Percentiles rank a stretch among this genome's conserved stretches.
These are phyloP conservation scores for Ennomos fuscantarius DNA, from an alignment of 2,888 invertebrate species.

Conservation along the genomic window DNA sequence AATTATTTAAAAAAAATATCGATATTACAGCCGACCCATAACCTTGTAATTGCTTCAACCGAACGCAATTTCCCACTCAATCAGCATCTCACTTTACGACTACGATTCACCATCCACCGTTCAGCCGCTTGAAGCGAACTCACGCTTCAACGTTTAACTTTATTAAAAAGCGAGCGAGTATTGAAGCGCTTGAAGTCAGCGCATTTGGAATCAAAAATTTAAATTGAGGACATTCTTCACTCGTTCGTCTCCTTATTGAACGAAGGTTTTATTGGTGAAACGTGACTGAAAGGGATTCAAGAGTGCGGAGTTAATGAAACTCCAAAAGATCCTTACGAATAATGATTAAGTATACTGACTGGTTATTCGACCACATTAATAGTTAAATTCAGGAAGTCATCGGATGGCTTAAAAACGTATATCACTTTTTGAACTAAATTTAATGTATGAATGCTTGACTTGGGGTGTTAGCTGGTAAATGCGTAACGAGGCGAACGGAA, in stretches of 20 bases:
- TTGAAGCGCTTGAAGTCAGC: constrained; percentile 64
- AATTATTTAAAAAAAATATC: no score
- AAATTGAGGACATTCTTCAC: constrained; percentile 69
- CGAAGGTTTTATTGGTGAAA: constrained; percentile 51
- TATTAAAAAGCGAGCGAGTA: constrained; percentile 61
- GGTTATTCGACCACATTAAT: no score
- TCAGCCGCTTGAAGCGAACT: constrained; percentile 57
- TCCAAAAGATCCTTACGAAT: not conserved
- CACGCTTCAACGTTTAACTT: constrained; percentile 58
- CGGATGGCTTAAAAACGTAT: no score
- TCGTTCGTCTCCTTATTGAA: constrained; percentile 66
- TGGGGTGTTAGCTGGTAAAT: no score
- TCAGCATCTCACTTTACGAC: constrained; percentile 66
- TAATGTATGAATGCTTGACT: no score
- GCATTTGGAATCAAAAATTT: constrained; percentile 75
- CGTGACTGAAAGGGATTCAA: constrained; percentile 44
- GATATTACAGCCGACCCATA: no score
- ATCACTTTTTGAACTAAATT: no score
- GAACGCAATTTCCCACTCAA: constrained; percentile 45
- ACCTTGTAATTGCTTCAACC: not conserved
- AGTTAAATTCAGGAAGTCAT: no score
- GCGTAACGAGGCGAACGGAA: no score
- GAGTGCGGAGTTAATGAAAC: constrained; percentile 14
- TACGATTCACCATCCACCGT: constrained; percentile 39
- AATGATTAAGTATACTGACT: not conserved